These are phyloP conservation scores for Tenthredo notha DNA, from an alignment of 2,888 invertebrate genomes.

Conservation along the genomic window DNA sequence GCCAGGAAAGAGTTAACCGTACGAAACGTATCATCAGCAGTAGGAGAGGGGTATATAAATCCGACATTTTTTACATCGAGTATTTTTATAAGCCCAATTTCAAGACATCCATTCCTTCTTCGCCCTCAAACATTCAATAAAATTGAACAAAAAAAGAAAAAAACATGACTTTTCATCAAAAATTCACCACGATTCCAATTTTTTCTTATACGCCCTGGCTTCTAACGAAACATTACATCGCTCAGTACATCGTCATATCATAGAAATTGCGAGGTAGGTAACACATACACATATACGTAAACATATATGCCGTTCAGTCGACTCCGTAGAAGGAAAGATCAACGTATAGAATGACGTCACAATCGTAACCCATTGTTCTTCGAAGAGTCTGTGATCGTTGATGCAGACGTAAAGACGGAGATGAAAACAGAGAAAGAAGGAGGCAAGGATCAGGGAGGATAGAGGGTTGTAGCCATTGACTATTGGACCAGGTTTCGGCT, in stretches of 20 bases:
- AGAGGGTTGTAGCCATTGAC: not conserved
- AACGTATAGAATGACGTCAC: conserved; percentile 21
- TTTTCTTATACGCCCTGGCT: not conserved
- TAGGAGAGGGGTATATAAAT: not conserved
- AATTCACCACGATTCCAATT: not conserved
- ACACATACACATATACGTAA: not conserved
- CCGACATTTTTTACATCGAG: not conserved
- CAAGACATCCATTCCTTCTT: not conserved
- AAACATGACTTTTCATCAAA: not conserved
- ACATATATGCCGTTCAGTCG: not conserved
- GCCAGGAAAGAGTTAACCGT: conserved; percentile 25
- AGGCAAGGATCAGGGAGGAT: not conserved
- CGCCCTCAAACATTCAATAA: not conserved
- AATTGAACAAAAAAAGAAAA: too few species aligned
- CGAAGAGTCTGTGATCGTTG: conserved; percentile 10
- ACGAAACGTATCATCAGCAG: conserved; percentile 42
- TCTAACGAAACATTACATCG: not conserved
- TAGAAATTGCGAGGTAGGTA: not conserved
- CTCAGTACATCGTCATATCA: not conserved
- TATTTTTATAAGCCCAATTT: not conserved
- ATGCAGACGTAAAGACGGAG: not conserved
- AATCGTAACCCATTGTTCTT: conserved; percentile 19
- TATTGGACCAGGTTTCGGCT: not conserved
- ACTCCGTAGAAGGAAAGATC: conserved; percentile 36
- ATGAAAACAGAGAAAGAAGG: not conserved